Evolutionary conservation across 2,888 invertebrate genomes (phyloP).

Genomic region (Chrysolina oricalcia): DNA sequence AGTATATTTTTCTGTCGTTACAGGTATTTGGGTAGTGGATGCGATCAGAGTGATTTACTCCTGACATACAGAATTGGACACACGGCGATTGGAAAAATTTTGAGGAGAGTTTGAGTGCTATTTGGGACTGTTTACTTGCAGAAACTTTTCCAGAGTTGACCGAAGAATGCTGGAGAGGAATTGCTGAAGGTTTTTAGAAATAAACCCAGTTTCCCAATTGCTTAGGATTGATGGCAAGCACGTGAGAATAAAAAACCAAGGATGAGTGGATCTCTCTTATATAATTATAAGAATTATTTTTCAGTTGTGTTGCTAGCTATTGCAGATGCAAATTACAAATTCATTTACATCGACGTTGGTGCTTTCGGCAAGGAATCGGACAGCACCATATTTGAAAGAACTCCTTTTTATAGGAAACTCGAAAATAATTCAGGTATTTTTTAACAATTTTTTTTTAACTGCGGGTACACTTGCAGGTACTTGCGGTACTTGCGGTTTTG

Average conservation of each 20-base stretch:
- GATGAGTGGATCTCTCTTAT: slow-evolving; percentile 26
- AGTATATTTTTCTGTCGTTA: no score
- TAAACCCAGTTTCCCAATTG: slow-evolving; percentile 26
- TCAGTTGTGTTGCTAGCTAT: slow-evolving; percentile 26
- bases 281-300: slow-evolving; percentile 30
- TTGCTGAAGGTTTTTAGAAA: slow-evolving; percentile 23
- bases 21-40: no score
- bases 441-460: slow-evolving; percentile 18
- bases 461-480: no score
- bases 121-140: slow-evolving; percentile 21
- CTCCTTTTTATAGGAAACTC: slow-evolving; percentile 9
- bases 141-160: slow-evolving; percentile 21
- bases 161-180: slow-evolving; percentile 11
- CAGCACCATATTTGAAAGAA: slow-evolving; percentile 26
- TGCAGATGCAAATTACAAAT: slow-evolving; percentile 24
- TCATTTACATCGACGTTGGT: slow-evolving; percentile 31
- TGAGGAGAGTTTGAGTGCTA: slow-evolving; percentile 26
- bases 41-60: no score
- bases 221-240: slow-evolving; percentile 29
- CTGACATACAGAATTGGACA: slow-evolving; percentile 29
- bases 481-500: slow-evolving; percentile 3
- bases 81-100: slow-evolving; percentile 28
- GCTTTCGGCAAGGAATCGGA: slow-evolving; percentile 31
- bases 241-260: slow-evolving; percentile 23
- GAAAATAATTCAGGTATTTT: slow-evolving; percentile 23